These are phyloP conservation scores for Ornithorhynchus anatinus DNA, from an alignment of 2,113 vertebrate species.

Conservation along the genomic window DNA sequence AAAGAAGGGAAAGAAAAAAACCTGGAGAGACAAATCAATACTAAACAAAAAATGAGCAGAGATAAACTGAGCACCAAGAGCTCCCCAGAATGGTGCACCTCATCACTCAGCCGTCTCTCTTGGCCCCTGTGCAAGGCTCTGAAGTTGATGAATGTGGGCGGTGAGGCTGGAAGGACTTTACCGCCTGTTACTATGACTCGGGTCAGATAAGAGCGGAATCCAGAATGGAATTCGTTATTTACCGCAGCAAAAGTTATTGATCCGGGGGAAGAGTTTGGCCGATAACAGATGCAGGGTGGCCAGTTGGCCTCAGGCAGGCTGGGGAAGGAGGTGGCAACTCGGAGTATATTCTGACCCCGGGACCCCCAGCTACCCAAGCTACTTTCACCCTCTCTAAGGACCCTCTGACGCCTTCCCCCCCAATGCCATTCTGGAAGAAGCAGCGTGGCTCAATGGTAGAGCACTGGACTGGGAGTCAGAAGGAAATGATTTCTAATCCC, in stretches of 20 bases:
- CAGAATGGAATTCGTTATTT: neutral
- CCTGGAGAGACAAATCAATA: neutral
- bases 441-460: no score
- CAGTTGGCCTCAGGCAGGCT: neutral
- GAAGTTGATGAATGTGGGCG: neutral
- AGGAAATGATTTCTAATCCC: no score
- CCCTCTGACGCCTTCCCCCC: no score
- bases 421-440: no score
- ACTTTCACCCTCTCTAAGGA: no score
- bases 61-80: neutral
- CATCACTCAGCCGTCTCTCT: neutral
- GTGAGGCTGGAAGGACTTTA: neutral
- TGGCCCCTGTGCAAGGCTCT: neutral
- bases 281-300: neutral
- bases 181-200: neutral
- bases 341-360: no score
- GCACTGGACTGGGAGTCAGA: no score
- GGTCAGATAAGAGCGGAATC: neutral
- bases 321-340: neutral
- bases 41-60: neutral
- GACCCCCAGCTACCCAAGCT: no score
- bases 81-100: neutral
- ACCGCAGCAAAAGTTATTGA: neutral
- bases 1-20: neutral
- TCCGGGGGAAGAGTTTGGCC: neutral